Percentiles rank a stretch among this genome's conserved stretches.
Evolutionary conservation across 2,888 invertebrate genomes (phyloP).

Genomic region (Drosophila flavopinicola): DNA sequence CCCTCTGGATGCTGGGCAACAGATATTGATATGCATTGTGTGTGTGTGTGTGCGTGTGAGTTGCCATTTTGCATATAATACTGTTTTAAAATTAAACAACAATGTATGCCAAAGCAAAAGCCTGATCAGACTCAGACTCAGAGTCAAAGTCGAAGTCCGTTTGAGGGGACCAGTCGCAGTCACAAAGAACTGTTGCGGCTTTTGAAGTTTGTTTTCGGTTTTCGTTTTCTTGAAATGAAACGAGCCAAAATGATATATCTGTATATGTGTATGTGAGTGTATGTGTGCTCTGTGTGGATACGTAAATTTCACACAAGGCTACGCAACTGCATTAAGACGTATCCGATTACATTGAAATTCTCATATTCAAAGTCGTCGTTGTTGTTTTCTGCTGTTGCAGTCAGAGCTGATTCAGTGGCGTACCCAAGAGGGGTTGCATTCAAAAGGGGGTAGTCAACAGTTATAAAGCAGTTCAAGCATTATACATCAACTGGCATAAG

Average conservation of each 20-base stretch:
- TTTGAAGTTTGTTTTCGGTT: conserved; percentile 42
- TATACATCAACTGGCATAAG: too few species aligned
- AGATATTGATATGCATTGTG: conserved; percentile 57
- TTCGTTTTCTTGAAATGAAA: conserved; percentile 47
- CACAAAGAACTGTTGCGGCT: conserved; percentile 52
- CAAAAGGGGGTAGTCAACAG: not conserved
- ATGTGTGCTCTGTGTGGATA: conserved; percentile 29
- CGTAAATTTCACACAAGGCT: conserved; percentile 71
- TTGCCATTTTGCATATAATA: conserved; percentile 51
- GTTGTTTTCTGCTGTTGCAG: conserved; percentile 23
- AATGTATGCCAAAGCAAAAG: conserved; percentile 21
- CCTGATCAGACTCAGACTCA: conserved; percentile 15
- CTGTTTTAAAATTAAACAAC: conserved; percentile 58
- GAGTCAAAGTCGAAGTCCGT: conserved; percentile 10
- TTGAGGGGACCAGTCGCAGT: conserved; percentile 8
- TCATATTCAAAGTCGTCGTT: conserved; percentile 63
- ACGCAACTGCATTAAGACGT: conserved; percentile 60
- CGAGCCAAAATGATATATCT: conserved; percentile 44
- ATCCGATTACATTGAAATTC: conserved; percentile 74
- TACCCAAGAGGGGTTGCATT: conserved; percentile 1
- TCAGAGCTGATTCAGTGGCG: conserved; percentile 25
- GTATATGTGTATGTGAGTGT: not conserved
- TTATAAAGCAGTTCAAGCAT: too few species aligned
- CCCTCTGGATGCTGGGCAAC: conserved; percentile 40
- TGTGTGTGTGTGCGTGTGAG: conserved; percentile 22